A percentile compares a stretch with the other conserved stretches of the same genome.
Conservation (phyloP, 2,113 vertebrate genomes). For the Zootoca vivipara region DNA sequence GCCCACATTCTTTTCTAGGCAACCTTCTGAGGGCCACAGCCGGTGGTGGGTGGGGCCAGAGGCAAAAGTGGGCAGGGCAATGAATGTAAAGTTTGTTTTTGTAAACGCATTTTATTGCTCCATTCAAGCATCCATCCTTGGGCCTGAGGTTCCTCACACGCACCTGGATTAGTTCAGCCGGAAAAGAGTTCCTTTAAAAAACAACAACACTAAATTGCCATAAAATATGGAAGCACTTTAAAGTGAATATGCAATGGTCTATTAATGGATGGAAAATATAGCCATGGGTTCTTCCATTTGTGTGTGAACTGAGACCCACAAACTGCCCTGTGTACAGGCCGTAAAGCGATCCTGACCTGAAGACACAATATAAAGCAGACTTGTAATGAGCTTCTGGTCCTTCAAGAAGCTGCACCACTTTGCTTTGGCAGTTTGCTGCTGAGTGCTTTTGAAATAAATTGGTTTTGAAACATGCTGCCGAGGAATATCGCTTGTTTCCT, state of each 20-base stretch:
- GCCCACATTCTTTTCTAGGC: too few relatives aligned
- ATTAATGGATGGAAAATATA: not conserved
- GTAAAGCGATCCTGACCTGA: not conserved
- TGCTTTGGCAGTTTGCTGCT: not conserved
- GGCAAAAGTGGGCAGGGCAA: too few relatives aligned
- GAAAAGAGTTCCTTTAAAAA: not conserved
- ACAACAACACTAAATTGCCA: not conserved
- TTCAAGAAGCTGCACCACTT: constrained; percentile 5
- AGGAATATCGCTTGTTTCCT: not conserved
- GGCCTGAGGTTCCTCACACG: not conserved
- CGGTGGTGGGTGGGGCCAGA: too few relatives aligned
- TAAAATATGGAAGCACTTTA: not conserved
- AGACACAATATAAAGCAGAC: not conserved
- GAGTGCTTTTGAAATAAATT: not conserved
- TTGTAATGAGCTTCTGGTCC: not conserved
- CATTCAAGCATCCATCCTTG: too few relatives aligned
- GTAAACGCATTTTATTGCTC: too few relatives aligned
- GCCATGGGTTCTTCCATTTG: not conserved
- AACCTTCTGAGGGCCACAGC: too few relatives aligned
- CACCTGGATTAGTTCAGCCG: not conserved
- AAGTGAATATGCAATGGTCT: not conserved
- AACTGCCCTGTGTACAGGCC: not conserved
- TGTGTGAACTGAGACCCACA: not conserved
- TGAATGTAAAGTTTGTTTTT: too few relatives aligned
- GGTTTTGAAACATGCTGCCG: not conserved